Evolutionary conservation across 2,888 invertebrate species (phyloP).

Genomic region (Lepidochrysops patricia): DNA sequence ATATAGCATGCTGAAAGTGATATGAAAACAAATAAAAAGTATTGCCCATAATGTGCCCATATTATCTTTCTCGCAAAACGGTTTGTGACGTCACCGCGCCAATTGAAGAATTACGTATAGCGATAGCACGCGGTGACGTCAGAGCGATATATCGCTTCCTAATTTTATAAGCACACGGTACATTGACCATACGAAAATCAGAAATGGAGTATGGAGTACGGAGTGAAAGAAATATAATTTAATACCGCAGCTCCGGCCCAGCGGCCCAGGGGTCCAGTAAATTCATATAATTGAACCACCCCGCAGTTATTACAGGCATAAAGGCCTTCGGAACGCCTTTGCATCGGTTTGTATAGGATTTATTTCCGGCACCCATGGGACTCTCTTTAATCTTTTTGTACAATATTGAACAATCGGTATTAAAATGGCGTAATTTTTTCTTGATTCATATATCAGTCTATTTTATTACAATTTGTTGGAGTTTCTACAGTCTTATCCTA

Average conservation of each 20-base stretch:
- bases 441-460: too few species aligned
- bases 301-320: constrained; percentile 15
- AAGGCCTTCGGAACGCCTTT: constrained; percentile 6
- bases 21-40: too few species aligned
- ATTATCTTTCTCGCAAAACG: too few species aligned
- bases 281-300: constrained; percentile 50
- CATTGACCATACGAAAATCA: not conserved
- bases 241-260: constrained; percentile 31
- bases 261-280: constrained; percentile 39
- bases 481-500: too few species aligned
- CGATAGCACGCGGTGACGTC: too few species aligned
- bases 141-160: not conserved
- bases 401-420: not conserved
- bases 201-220: not conserved
- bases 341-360: constrained; percentile 10
- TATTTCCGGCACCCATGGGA: not conserved
- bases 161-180: not conserved
- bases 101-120: too few species aligned
- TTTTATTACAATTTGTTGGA: too few species aligned
- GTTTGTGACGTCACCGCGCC: too few species aligned
- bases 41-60: too few species aligned
- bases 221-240: constrained; percentile 29
- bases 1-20: too few species aligned
- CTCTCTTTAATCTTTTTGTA: constrained; percentile 7
- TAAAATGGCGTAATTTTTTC: not conserved